Percentiles rank a stretch among this genome's conserved stretches.
These are phyloP conservation scores for Labeo rohita DNA, from an alignment of 2,113 vertebrate genomes.

Conservation along the genomic window DNA sequence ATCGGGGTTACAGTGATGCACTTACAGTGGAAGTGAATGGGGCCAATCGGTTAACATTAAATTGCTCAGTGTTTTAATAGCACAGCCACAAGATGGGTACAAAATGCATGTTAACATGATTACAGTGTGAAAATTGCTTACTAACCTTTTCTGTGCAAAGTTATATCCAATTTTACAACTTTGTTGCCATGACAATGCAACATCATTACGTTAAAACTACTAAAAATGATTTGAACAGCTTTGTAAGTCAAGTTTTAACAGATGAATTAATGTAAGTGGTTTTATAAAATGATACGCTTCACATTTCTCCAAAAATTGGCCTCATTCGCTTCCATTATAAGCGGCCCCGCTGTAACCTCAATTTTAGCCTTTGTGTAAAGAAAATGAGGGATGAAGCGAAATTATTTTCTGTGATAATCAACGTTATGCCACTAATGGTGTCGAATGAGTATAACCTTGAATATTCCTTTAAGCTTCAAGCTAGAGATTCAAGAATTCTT, in stretches of 20 bases:
- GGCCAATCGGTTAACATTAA: background rate
- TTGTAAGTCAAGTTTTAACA: background rate
- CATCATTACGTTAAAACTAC: background rate
- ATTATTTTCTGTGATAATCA: background rate
- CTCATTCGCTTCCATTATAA: background rate
- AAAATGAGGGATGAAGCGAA: background rate
- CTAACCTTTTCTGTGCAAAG: background rate
- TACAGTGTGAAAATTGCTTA: background rate
- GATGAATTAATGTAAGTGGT: background rate
- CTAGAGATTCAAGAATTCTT: conserved; percentile 31
- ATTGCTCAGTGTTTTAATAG: background rate
- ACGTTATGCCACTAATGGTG: background rate
- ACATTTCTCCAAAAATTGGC: background rate
- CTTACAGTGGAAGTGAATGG: background rate
- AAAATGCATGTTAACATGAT: background rate
- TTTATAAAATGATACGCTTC: background rate
- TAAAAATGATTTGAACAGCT: background rate
- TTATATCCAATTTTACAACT: background rate
- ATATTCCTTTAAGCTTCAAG: conserved; percentile 5
- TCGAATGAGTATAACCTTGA: too few species aligned
- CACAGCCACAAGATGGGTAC: background rate
- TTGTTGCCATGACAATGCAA: background rate
- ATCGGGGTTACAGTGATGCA: background rate
- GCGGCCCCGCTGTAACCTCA: background rate
- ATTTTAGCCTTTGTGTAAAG: background rate